These are phyloP conservation scores for Erannis defoliaria DNA, from an alignment of 2,888 invertebrate genomes.

Conservation along the genomic window DNA sequence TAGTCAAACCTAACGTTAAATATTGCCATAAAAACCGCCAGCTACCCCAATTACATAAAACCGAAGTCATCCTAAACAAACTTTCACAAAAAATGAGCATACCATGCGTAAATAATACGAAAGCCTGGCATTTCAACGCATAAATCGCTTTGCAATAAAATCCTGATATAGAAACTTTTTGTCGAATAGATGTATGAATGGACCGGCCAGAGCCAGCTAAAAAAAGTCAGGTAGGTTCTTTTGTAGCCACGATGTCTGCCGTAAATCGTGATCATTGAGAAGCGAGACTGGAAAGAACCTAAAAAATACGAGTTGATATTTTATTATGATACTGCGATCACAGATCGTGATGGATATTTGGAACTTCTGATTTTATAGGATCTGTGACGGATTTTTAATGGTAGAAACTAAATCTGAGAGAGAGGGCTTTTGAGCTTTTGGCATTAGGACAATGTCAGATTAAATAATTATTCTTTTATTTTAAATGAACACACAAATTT, in stretches of 20 bases:
- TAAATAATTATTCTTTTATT: too few relatives aligned
- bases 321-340: constrained; percentile 9
- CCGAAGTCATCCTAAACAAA: constrained; percentile 34
- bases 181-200: constrained; percentile 45
- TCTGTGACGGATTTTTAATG: not conserved
- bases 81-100: constrained; percentile 30
- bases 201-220: constrained; percentile 44
- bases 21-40: constrained; percentile 23
- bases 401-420: too few relatives aligned
- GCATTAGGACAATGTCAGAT: too few relatives aligned
- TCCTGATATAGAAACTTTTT: constrained; percentile 41
- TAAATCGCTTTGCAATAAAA: constrained; percentile 37
- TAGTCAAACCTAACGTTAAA: constrained; percentile 1
- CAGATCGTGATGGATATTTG: not conserved
- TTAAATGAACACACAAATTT: too few relatives aligned
- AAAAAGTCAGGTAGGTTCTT: constrained; percentile 60
- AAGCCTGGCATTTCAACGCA: constrained; percentile 21
- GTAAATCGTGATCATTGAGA: constrained; percentile 79
- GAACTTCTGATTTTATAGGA: not conserved
- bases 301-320: constrained; percentile 58
- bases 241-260: constrained; percentile 81
- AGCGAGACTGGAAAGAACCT: constrained; percentile 58
- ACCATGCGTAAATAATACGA: constrained; percentile 28
- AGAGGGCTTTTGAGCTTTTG: too few relatives aligned
- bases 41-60: constrained; percentile 26